Evolutionary conservation across 2,113 vertebrate genomes (phyloP).

Genomic region (Nycticebus coucang): DNA sequence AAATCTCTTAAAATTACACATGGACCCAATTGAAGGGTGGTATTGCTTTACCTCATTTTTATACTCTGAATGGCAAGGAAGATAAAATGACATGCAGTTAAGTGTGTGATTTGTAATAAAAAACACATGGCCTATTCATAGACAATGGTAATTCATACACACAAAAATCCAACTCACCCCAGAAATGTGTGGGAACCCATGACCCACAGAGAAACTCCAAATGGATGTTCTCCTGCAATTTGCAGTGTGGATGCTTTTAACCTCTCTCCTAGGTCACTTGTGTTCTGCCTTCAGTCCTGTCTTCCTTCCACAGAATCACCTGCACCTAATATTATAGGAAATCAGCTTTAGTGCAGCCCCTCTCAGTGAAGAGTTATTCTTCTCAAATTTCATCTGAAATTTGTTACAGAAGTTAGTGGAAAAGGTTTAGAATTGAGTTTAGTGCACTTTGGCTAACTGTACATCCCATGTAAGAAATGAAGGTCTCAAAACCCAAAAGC

Average conservation of each 20-base stretch:
- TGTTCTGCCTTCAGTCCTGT: neutral
- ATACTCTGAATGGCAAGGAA: accelerated
- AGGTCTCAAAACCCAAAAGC: neutral
- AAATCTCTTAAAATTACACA: neutral
- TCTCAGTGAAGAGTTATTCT: accelerated
- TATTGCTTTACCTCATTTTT: neutral
- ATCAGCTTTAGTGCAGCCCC: accelerated
- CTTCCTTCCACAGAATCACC: neutral
- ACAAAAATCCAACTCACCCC: neutral
- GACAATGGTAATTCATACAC: neutral
- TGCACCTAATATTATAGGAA: accelerated
- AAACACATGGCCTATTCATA: accelerated
- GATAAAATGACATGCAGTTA: accelerated
- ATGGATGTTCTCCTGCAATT: neutral
- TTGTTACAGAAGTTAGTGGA: neutral
- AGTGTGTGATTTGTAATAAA: accelerated
- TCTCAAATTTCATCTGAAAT: neutral
- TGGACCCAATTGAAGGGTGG: accelerated
- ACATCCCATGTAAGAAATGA: neutral
- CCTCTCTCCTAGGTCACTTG: accelerated
- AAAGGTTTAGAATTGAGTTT: neutral
- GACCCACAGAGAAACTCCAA: neutral
- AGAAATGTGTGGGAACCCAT: neutral
- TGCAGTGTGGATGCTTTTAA: no score
- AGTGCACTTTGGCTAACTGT: accelerated